A percentile compares a stretch with the other conserved stretches of the same genome.
Conservation (phyloP, 2,113 vertebrate genomes). For the Cyrtonyx montezumae region DNA sequence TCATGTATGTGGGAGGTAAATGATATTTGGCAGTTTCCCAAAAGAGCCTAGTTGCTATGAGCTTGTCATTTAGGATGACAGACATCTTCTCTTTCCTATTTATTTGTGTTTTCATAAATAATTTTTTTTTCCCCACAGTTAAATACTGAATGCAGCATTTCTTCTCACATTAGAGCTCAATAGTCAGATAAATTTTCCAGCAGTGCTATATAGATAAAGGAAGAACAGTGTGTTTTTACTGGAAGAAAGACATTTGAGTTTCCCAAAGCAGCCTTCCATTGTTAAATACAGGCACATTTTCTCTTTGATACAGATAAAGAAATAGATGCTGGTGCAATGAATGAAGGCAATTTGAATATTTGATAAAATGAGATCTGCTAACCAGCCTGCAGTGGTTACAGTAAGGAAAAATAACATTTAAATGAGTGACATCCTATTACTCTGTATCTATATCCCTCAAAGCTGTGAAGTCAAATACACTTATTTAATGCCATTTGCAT, state of each 20-base stretch:
- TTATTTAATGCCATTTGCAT: not conserved
- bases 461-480: not conserved
- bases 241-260: not conserved
- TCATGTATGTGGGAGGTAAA: not conserved
- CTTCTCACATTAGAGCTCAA: not conserved
- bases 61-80: constrained; percentile 16
- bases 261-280: not conserved
- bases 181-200: not conserved
- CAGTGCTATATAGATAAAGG: not conserved
- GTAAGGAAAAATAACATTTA: not conserved
- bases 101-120: constrained; percentile 18
- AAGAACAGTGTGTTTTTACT: not conserved
- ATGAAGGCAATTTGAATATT: not conserved
- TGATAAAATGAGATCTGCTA: not conserved
- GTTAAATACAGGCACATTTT: not conserved
- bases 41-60: not conserved
- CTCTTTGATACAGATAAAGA: not conserved
- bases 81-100: not conserved
- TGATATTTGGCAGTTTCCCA: constrained; percentile 24
- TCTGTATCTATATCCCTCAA: not conserved
- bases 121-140: not conserved
- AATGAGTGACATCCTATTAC: not conserved
- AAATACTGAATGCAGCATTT: not conserved
- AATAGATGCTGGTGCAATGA: not conserved
- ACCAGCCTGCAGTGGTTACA: not conserved